Percentiles rank a stretch among this genome's conserved stretches.
These are phyloP conservation scores for Polymixis flavicincta DNA, from an alignment of 2,888 invertebrate species.

Conservation along the genomic window DNA sequence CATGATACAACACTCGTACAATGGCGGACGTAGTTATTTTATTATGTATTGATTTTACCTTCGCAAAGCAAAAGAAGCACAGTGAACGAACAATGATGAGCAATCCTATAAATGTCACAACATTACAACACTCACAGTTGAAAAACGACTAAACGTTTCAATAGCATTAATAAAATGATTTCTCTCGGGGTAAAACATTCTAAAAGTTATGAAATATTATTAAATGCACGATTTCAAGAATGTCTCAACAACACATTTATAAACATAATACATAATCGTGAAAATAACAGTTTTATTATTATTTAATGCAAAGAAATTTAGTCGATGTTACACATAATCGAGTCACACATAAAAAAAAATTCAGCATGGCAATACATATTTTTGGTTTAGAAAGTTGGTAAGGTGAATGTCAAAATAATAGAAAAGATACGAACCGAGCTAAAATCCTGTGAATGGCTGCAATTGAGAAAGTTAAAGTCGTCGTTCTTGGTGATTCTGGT, in stretches of 20 bases:
- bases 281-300: background rate
- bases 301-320: constrained; percentile 1
- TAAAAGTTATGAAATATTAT: constrained; percentile 1
- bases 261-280: background rate
- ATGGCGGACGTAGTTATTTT: constrained; percentile 86
- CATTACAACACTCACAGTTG: constrained; percentile 38
- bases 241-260: background rate
- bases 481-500: constrained; percentile 98
- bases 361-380: constrained; percentile 41
- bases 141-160: constrained; percentile 26
- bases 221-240: background rate
- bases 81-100: constrained; percentile 62
- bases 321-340: constrained; percentile 43
- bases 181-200: background rate
- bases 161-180: background rate
- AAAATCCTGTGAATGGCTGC: constrained; percentile 92
- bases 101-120: constrained; percentile 44
- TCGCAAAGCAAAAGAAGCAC: constrained; percentile 62
- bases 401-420: constrained; percentile 77
- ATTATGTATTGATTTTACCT: constrained; percentile 86
- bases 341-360: background rate
- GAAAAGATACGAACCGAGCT: constrained; percentile 77
- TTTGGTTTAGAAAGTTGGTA: constrained; percentile 61
- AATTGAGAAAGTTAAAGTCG: constrained; percentile 97
- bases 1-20: constrained; percentile 79